Base-by-base conservation (phyloP, 2,113 vertebrate genomes). In the Aleadryas rufinucha region DNA sequence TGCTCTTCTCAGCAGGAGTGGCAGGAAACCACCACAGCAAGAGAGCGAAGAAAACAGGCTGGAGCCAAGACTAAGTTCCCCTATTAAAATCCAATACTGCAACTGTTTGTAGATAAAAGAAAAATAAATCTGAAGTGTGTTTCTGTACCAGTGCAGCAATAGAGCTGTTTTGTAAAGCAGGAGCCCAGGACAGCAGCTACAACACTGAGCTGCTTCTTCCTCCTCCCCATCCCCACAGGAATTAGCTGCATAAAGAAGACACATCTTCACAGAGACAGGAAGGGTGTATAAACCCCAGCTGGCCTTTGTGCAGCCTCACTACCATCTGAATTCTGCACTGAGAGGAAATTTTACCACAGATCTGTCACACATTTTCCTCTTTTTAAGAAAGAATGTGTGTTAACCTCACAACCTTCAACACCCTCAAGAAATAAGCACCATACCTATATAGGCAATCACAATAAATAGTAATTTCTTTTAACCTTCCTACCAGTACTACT, bases 371-470 rank as follows among this genome's bases (percentile, higher is more conserved):
- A 8, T 37, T 56, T 74, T 68, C 19, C 33, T 52, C 17, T n/a
- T 54, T 77, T 85, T 49, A 76, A 75, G 33, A 78, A 75, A 75
- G 33, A 78, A 75, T 2, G 6, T 21, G 4, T 24, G 3, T 33
- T 60, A 41, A 83, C 20, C 52, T 80, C 59, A n/a, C 19, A 80
- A 27, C 21, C 13, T 57, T 57, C 70, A 83, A 57, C 2, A 3
- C 2, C 23, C 49, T 69, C n/a, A 83, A 39, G 45, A 69, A 78
- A 72, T 5, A 83, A 79, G 21, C 13, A 64, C 31, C n/a, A 76
- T 47, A 49, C 5, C 7, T 57, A 42, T 0, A 47, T 0, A 79
- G 13, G 5, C 13, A 9, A 57, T 19, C 35, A 60, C 47, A 87
- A 84, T 30, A 85, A 84, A 37, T 0, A 45, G 15, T 13, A 16